Evolutionary conservation across 37 sponge, comb jelly and placozoan genomes (phyloP), one percentile per base, ranked within the genome.

Genomic region (Cliona cf. orientalis): DNA sequence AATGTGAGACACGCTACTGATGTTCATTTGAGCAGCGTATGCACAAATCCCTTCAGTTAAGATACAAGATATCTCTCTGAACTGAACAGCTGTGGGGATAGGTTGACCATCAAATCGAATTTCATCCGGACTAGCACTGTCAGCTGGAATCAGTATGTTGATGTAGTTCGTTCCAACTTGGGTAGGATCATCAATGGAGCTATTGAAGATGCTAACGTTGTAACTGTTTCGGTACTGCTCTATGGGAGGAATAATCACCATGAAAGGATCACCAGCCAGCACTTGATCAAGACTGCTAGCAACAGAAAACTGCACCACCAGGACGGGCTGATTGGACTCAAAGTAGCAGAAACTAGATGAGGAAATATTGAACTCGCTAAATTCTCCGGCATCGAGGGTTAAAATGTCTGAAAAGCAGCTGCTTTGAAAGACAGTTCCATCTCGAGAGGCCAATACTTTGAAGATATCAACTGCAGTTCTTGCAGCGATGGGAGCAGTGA

Each of bases 191-290:
- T 21, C 22, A 34, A 5, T 19, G 2, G 46, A 22, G 21, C 23
- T 31, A 17, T 53, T 29, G 0, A 85, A 28, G 4, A 45, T 58
- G 21, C 46, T 32, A 25, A 82, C 60, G 33, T 4, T 33, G 43
- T 82, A 76, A 5, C 41, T 66, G 26, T 36, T 58, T 7, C 84
- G 67, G 43, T 88, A 88, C 53, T 88, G 89, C 22, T 75, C 78
- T 49, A 83, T 35, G 11, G 89, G 78, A 17, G 89, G 89, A 26
- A 88, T 40, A 26, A 76, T 42, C 6, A 75, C 57, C 89, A 88
- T 88, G 33, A 82, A 77, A n/a, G 84, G 69, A 69, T 75, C 77
- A 68, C 66, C 60, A 21, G 23, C 25, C 31, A 61, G 23, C 23
- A 41, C 62, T 19, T 59, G 53, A 72, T 95, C 92, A 28, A 84